Percentiles rank a stretch among this genome's conserved stretches.
Conservation (phyloP, 2,113 vertebrate species). For the Ageneiosus marmoratus region DNA sequence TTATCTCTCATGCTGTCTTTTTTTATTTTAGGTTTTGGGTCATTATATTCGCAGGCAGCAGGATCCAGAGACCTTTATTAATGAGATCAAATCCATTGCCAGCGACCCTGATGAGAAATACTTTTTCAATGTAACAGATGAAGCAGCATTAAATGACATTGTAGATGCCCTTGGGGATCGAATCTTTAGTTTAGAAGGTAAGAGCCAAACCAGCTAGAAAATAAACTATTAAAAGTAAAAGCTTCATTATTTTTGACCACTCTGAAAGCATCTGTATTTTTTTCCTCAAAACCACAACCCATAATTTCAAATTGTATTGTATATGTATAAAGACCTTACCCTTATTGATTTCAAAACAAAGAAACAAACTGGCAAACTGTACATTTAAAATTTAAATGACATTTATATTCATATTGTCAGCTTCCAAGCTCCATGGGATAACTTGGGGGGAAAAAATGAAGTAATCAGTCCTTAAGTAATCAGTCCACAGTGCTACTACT, state of each 20-base stretch:
- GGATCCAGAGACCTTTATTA: slow-evolving; percentile 89
- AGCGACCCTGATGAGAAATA: slow-evolving; percentile 90
- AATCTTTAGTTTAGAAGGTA: slow-evolving; percentile 95
- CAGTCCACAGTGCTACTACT: too few relatives aligned
- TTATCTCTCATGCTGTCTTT: slow-evolving; percentile 21
- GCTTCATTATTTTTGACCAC: neutral
- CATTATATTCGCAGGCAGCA: slow-evolving; percentile 91
- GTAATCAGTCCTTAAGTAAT: too few relatives aligned
- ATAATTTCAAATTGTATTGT: neutral
- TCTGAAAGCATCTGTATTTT: neutral
- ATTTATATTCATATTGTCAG: neutral
- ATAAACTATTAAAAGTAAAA: neutral
- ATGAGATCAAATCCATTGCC: slow-evolving; percentile 90
- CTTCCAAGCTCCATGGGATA: neutral
- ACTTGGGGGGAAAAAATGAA: too few relatives aligned
- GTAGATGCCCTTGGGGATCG: slow-evolving; percentile 92
- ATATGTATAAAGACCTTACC: neutral
- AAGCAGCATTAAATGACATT: slow-evolving; percentile 92
- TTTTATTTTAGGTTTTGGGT: slow-evolving; percentile 81
- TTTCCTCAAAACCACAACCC: neutral
- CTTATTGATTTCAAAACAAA: neutral
- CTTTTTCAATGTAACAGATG: slow-evolving; percentile 95
- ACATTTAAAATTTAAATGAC: neutral
- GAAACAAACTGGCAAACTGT: neutral
- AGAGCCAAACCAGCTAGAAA: slow-evolving; percentile 9